A percentile compares a stretch with the other conserved stretches of the same genome.
phyloP scores from a whole-genome alignment of 2,888 invertebrate genomes.

The Pinctada fucata region DNA sequence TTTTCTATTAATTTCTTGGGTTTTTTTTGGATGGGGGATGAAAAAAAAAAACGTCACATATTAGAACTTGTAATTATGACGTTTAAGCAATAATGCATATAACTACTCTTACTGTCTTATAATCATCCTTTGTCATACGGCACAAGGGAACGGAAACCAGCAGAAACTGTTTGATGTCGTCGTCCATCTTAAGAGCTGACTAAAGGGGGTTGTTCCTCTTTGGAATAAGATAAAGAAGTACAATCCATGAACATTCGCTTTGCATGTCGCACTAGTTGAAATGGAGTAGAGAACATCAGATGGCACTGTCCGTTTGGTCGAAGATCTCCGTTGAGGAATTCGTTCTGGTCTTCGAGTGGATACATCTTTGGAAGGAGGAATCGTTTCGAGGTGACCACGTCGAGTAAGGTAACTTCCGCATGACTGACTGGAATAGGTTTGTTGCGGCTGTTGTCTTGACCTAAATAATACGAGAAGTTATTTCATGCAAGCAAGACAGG shows the following conservation, averaged over 20 bases:
- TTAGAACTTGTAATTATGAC: too few relatives aligned
- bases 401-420: not conserved
- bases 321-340: constrained; percentile 34
- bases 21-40: too few relatives aligned
- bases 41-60: too few relatives aligned
- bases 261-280: constrained; percentile 29
- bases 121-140: constrained; percentile 13
- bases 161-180: constrained; percentile 8
- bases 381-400: not conserved
- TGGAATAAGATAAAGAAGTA: too few relatives aligned
- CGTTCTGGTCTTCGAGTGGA: constrained; percentile 4
- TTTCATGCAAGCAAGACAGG: too few relatives aligned
- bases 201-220: constrained; percentile 24
- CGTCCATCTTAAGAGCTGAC: constrained; percentile 11
- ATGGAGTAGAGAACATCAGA: constrained; percentile 29
- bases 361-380: constrained; percentile 10
- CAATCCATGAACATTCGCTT: constrained; percentile 43
- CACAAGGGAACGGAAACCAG: constrained; percentile 17
- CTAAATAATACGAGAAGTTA: not conserved
- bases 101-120: constrained; percentile 8
- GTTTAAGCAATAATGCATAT: too few relatives aligned
- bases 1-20: too few relatives aligned
- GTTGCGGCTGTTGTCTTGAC: not conserved
- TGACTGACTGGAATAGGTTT: not conserved
- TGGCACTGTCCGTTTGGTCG: constrained; percentile 23